Percentiles rank a stretch among this genome's conserved stretches.
Evolutionary conservation across 92 coral and sea anemone species (phyloP).

Genomic region (Isaurus tuberculatus): DNA sequence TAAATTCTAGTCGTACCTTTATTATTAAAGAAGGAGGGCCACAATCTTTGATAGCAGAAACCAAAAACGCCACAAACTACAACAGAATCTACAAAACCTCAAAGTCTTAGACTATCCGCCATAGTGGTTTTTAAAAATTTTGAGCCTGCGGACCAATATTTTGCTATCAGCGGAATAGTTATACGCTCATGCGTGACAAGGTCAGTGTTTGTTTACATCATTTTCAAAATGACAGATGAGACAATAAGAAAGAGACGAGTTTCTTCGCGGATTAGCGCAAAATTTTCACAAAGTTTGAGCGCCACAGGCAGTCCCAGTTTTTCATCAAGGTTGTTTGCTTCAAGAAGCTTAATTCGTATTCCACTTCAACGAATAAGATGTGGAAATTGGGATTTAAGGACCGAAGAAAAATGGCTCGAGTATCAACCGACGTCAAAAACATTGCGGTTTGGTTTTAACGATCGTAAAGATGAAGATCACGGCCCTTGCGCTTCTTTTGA

Average conservation of each 20-base stretch:
- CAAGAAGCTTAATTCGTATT: constrained; percentile 56
- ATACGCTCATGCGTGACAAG: constrained; percentile 32
- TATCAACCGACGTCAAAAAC: constrained; percentile 70
- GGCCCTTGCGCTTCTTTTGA: constrained; percentile 63
- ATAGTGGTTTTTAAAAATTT: not conserved
- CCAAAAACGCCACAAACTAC: not conserved
- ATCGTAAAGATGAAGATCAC: constrained; percentile 77
- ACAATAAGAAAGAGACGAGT: constrained; percentile 31
- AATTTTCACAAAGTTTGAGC: constrained; percentile 23
- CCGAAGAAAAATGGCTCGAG: constrained; percentile 84
- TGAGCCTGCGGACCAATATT: constrained; percentile 28
- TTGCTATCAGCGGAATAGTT: constrained; percentile 46
- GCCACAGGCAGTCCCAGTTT: constrained; percentile 49
- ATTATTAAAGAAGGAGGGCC: not conserved
- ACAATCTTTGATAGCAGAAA: not conserved
- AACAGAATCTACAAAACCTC: constrained; percentile 20
- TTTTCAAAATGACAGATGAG: constrained; percentile 76
- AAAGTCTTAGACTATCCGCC: constrained; percentile 34
- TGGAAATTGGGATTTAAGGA: constrained; percentile 73
- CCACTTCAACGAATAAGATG: constrained; percentile 86
- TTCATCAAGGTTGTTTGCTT: constrained; percentile 41
- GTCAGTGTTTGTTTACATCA: constrained; percentile 59
- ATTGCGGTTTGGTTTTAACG: constrained; percentile 67
- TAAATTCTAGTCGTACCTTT: constrained; percentile 14
- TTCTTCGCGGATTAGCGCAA: constrained; percentile 25